Evolutionary conservation across 1,140 invertebrate species (phyloP), one percentile per base, ranked within the genome.

Genomic region (Apis cerana): DNA sequence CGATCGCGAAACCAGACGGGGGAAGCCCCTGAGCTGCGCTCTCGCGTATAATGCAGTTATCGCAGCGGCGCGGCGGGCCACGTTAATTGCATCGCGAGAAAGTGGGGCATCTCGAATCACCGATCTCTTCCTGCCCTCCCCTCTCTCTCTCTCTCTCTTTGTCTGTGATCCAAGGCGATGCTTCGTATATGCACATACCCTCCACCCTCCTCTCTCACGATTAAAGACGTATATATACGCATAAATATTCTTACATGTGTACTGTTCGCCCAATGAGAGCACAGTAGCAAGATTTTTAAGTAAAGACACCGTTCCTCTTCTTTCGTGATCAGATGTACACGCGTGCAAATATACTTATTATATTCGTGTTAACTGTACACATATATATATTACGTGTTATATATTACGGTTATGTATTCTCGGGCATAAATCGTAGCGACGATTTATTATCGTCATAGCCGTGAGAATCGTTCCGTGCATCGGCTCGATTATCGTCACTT

Each of bases 11-110:
- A 87, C 80, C 81, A 82, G 75, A 78, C 75, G 52, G 75, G 75
- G 75, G 81, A 82, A 82, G 81, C 75, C 81, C 58, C 48, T 50
- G 78, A 82, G 81, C 23, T 78, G 67, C 52, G 17, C 75, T 78
- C 81, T 78, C 81, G 52, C 54, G 82, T 80, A 83, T 88, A 89
- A 89, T 90, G 88, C 86, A 90, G 84, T 90, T 90, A 90, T 89
- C 87, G 84, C 80, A 48, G 80, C 79, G 84, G 61, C 56, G 80
- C 79, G 84, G 61, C 65, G 69, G 76, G 69, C 64, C 17, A 82
- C 83, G 79, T 85, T 87, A 85, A 87, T 82, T 76, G 82, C 78
- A 76, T 84, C 77, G 61, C 82, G 67, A 61, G 82, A 75, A 86
- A 86, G 88, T 89, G 84, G 89, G 84, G 80, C 88, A 89, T 81